Evolutionary conservation across 2,113 vertebrate genomes (phyloP).

Genomic region (Elanus axillaris): DNA sequence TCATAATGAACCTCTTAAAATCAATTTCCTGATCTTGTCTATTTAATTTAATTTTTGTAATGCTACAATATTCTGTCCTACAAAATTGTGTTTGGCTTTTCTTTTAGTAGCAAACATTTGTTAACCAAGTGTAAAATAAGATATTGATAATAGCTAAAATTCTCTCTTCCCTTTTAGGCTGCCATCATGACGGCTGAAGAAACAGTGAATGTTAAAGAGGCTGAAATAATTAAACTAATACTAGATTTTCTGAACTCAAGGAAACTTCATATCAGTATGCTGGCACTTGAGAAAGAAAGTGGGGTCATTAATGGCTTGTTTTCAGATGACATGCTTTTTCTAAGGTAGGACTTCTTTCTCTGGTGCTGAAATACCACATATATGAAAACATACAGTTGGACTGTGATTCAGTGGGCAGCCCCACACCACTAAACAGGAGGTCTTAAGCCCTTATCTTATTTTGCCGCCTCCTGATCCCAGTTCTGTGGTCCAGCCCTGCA

Average conservation of each 20-base stretch:
- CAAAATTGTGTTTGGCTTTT: background rate
- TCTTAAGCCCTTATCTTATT: background rate
- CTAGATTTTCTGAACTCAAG: conserved; percentile 94
- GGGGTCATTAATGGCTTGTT: conserved; percentile 97
- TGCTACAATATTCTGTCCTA: background rate
- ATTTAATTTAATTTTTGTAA: background rate
- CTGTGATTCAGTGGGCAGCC: background rate
- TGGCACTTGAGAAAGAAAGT: conserved; percentile 96
- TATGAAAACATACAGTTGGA: background rate
- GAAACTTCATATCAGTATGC: conserved; percentile 97
- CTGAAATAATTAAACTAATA: conserved; percentile 95
- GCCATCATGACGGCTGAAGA: conserved; percentile 95
- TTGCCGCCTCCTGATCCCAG: background rate
- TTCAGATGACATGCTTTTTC: conserved; percentile 98
- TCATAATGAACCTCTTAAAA: background rate
- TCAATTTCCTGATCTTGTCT: background rate
- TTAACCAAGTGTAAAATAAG: background rate
- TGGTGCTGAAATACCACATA: background rate
- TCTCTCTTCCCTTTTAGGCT: conserved; percentile 54
- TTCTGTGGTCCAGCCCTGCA: background rate
- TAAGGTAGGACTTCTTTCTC: conserved; percentile 77
- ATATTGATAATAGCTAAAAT: background rate
- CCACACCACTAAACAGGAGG: background rate
- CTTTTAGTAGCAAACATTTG: background rate
- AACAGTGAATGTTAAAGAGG: conserved; percentile 94